Conservation (phyloP, 2,797 vertebrate species). For the Xiphorhynchus erythropygius region DNA sequence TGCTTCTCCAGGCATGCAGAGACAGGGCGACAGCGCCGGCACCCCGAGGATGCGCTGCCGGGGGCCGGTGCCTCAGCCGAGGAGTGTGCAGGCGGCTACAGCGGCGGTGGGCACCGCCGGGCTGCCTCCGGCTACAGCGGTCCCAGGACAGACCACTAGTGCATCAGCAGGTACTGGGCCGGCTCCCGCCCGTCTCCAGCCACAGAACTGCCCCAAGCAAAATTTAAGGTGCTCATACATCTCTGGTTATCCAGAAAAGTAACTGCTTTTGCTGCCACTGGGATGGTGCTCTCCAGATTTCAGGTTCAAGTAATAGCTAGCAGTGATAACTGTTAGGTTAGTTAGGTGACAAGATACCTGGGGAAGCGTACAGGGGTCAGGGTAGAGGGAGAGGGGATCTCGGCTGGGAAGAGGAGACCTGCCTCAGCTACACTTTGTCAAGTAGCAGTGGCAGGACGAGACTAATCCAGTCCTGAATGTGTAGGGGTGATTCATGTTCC, state of each 20-base stretch:
- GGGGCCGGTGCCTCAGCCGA: too few relatives aligned
- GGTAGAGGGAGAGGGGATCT: neutral
- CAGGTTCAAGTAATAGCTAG: neutral
- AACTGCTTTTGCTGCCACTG: neutral
- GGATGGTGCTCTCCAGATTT: neutral
- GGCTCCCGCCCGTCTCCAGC: neutral
- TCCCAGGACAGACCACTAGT: neutral
- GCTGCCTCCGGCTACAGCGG: neutral
- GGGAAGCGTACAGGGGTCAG: accelerated
- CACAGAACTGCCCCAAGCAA: neutral
- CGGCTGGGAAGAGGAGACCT: neutral
- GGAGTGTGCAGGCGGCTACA: neutral
- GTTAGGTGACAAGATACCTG: accelerated
- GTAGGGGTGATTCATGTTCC: neutral
- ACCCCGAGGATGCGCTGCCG: neutral
- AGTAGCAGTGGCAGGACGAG: neutral
- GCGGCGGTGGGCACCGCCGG: neutral
- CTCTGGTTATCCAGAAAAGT: neutral
- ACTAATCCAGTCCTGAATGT: neutral
- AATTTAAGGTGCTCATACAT: neutral
- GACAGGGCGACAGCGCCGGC: neutral
- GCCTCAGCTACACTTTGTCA: neutral
- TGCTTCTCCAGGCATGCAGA: neutral
- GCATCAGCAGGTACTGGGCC: neutral
- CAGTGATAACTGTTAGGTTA: neutral